Base-by-base conservation (phyloP, 2,888 invertebrate species). In the Troides oblongomaculatus region DNA sequence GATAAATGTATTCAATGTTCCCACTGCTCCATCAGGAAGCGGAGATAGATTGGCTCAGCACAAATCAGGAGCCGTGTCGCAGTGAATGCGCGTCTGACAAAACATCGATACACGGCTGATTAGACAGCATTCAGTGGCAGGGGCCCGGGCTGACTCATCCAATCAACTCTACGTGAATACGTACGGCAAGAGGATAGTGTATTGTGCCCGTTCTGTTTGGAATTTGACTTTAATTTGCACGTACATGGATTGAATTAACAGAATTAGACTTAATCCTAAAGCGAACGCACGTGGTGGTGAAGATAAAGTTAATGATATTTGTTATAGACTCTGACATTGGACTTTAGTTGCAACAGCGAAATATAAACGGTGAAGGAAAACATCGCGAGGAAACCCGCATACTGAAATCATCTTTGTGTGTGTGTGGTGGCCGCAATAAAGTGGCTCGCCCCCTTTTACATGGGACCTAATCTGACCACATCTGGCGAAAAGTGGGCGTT, bases 61-160 rank as follows among this genome's bases (percentile, higher is more conserved):
- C 64, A 61, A 53, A 61, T 64, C 64, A 56, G 75, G 72, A 72
- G 68, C 72, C 70, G 72, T 64, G 72, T 72, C 74, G 72, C 74
- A 77, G 71, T 73, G 25, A 62, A 62, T 69, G 71, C 73, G 76
- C 77, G 84, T 76, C 86, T 88, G 87, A 82, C 86, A 88, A 85
- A 88, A 88, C 86, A 88, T 78, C 76, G 77, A 76, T 73, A 76
- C 74, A 74, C 78, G 81, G 77, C 82, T 86, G 86, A 88, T 88
- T 87, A 87, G 77, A 76, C 76, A 72, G 75, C 78, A 79, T 79
- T 80, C 78, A 79, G 72, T 73, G 74, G 71, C 72, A 72, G 74
- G 77, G 73, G 70, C 70, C 74, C 76, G 78, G 76, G 77, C 78
- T 74, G 78, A 82, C 82, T 81, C 80, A 79, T 81, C 80, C 81